Evolutionary conservation across 2,797 vertebrate genomes (phyloP).

Genomic region (Lindbergichthys nudifrons): DNA sequence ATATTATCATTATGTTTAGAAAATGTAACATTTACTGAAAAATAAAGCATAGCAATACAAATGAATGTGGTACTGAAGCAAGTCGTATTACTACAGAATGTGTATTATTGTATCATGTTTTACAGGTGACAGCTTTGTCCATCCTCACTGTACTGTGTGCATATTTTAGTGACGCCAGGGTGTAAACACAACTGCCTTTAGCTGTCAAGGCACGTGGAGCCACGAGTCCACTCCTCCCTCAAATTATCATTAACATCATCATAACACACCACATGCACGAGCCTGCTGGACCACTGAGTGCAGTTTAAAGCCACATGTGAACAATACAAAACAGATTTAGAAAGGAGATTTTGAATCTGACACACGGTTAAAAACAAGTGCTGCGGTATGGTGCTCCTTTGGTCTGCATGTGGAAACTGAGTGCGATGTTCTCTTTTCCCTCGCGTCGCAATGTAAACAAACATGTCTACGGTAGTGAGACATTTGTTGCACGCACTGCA

Average conservation of each 20-base stretch:
- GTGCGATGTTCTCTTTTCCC: conserved; percentile 57
- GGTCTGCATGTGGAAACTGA: conserved; percentile 55
- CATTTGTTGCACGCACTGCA: conserved; percentile 71
- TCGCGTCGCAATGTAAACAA: conserved; percentile 78
- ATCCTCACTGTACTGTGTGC: conserved; percentile 18
- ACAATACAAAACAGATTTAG: neutral
- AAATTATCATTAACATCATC: conserved; percentile 54
- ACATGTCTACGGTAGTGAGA: conserved; percentile 69
- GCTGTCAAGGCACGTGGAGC: conserved; percentile 73
- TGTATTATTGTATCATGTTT: conserved; percentile 1
- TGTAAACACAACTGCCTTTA: conserved; percentile 72
- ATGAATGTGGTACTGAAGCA: neutral
- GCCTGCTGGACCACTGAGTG: neutral
- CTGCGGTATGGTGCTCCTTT: conserved; percentile 8
- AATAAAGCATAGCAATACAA: neutral
- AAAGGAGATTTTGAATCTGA: neutral
- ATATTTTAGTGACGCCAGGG: conserved; percentile 29
- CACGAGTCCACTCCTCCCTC: conserved; percentile 43
- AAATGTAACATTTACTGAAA: neutral
- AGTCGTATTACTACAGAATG: neutral
- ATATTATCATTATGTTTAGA: neutral
- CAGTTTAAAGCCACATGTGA: neutral
- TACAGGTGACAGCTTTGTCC: conserved; percentile 12
- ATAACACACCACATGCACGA: conserved; percentile 40
- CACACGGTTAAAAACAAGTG: neutral